A percentile compares a stretch with the other conserved stretches of the same genome.
phyloP scores from a whole-genome alignment of 1,140 invertebrate species.

The Drosophila melanogaster region DNA sequence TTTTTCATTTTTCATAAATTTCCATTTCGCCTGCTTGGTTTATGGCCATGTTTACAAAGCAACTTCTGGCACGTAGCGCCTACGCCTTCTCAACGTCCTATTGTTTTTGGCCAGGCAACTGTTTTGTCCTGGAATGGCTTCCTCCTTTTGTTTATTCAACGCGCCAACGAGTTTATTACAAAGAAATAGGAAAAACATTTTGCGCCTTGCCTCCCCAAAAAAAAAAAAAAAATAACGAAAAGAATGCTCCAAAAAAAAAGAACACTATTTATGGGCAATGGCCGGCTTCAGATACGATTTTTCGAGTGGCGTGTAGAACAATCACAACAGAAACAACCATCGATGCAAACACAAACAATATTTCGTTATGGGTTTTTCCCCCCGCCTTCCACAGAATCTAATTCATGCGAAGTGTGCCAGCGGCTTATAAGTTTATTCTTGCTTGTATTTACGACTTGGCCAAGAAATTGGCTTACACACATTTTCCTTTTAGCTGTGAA shows the following conservation, averaged over 20 bases:
- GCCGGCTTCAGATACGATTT: constrained; percentile 56
- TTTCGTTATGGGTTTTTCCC: constrained; percentile 46
- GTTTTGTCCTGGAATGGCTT: constrained; percentile 59
- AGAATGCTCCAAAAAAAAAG: constrained; percentile 15
- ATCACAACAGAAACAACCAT: constrained; percentile 54
- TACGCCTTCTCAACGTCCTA: constrained; percentile 66
- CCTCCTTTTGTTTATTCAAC: constrained; percentile 69
- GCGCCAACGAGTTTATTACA: constrained; percentile 79
- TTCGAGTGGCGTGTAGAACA: constrained; percentile 63
- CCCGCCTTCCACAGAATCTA: constrained; percentile 22
- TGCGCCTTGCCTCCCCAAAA: constrained; percentile 27
- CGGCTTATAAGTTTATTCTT: constrained; percentile 78
- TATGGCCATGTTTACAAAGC: constrained; percentile 75
- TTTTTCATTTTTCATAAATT: constrained; percentile 64
- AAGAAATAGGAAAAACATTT: constrained; percentile 70
- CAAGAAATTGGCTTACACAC: constrained; percentile 76
- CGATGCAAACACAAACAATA: constrained; percentile 59
- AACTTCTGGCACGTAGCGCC: constrained; percentile 68
- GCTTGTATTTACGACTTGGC: constrained; percentile 76
- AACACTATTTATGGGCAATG: constrained; percentile 79
- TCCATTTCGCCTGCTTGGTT: constrained; percentile 42
- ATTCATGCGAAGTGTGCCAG: constrained; percentile 63
- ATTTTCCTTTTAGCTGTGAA: constrained; percentile 77
- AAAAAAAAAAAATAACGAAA: constrained; percentile 1
- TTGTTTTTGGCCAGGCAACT: constrained; percentile 70